Percentiles rank a stretch among this genome's conserved stretches.
These are phyloP conservation scores for Cybosia mesomella DNA, from an alignment of 2,888 invertebrate species.

Conservation along the genomic window DNA sequence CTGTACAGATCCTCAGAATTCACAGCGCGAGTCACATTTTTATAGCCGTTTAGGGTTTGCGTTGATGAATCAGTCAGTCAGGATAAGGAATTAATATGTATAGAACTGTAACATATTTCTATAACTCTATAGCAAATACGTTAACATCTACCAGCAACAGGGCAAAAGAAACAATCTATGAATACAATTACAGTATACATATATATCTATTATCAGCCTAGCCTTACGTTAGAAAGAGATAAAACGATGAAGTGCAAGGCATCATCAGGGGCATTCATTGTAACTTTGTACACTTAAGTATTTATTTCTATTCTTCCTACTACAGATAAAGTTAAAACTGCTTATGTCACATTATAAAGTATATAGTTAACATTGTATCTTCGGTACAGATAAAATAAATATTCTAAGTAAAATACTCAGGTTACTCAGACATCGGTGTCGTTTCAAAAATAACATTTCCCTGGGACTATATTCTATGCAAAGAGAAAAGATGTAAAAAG, in stretches of 20 bases:
- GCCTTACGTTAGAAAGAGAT: neutral
- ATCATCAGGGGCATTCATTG: conserved; percentile 4
- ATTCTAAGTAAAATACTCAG: too few species aligned
- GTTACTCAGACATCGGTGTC: too few species aligned
- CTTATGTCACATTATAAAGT: neutral
- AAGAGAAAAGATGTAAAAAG: too few species aligned
- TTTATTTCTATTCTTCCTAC: neutral
- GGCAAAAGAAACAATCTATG: conserved; percentile 1
- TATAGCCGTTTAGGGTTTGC: neutral
- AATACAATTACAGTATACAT: conserved; percentile 20
- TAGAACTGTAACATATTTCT: neutral
- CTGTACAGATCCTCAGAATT: too few species aligned
- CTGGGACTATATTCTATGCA: too few species aligned
- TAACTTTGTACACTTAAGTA: neutral
- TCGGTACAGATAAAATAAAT: neutral
- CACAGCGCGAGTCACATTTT: too few species aligned
- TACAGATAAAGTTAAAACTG: neutral
- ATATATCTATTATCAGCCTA: neutral
- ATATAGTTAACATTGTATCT: neutral
- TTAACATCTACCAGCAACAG: neutral
- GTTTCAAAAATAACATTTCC: too few species aligned
- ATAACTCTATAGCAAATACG: neutral
- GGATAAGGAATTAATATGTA: neutral
- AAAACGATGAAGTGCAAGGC: conserved; percentile 2
- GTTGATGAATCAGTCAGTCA: neutral